Percentiles rank a stretch among this genome's conserved stretches.
These are phyloP conservation scores for Xyrichtys novacula DNA, from an alignment of 2,797 vertebrate species.

Conservation along the genomic window DNA sequence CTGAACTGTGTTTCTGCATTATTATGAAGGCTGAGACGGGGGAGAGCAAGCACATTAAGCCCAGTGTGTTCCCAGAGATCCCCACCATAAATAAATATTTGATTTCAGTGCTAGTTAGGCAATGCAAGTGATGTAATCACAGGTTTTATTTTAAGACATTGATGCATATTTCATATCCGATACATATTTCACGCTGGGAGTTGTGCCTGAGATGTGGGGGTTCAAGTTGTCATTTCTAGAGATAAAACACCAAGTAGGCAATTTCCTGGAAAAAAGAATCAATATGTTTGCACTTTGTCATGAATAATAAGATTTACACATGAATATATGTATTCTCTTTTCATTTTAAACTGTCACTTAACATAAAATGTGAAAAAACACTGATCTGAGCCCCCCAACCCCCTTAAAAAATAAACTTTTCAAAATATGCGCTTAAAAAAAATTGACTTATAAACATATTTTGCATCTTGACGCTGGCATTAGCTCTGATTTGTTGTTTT, in stretches of 20 bases:
- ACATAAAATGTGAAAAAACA: no score
- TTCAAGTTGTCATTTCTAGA: conserved; percentile 40
- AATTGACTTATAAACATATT: no score
- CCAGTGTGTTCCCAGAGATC: conserved; percentile 45
- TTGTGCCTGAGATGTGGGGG: conserved; percentile 19
- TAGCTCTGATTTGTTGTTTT: no score
- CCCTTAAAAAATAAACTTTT: no score
- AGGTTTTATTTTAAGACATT: conserved; percentile 71
- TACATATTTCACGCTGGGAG: conserved; percentile 59
- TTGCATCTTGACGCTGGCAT: no score
- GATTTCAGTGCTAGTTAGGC: conserved; percentile 59
- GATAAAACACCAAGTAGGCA: conserved; percentile 60
- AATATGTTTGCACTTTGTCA: not conserved
- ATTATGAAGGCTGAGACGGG: not conserved
- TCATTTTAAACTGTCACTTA: no score
- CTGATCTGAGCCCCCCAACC: no score
- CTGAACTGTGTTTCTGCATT: not conserved
- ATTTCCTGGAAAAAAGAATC: conserved; percentile 64
- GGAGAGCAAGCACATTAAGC: conserved; percentile 23
- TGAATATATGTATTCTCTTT: not conserved
- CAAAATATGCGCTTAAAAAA: no score
- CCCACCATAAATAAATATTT: conserved; percentile 70
- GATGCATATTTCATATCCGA: conserved; percentile 77
- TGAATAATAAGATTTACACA: not conserved
- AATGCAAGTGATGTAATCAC: conserved; percentile 63